Evolutionary conservation across 2,888 invertebrate species (phyloP), one percentile per base, ranked within the genome.

Genomic region (Archips crataeganus): DNA sequence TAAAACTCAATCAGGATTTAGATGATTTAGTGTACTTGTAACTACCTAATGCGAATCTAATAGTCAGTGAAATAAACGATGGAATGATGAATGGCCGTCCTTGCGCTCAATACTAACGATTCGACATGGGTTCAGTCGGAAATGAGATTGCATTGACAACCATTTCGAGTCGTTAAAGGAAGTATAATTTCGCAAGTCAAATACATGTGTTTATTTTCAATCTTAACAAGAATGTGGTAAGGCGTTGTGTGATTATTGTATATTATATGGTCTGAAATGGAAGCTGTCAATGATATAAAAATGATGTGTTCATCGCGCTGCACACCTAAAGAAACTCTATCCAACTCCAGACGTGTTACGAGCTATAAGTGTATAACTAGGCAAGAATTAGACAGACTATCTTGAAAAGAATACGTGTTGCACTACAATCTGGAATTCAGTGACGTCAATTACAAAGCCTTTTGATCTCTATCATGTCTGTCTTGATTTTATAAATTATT

Each of bases 101-200:
- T 73, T 69, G 73, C 54, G 23, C 54, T 62, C 68, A 49, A 39
- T 64, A 42, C 63, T 63, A 32, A 51, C 69, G 42, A 73, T 73
- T 69, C 49, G 73, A 73, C 69, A 73, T 59, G 73, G 69, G 63
- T 64, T 64, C 59, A 49, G 63, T 51, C 42, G 63, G 39, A 63
- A 64, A 69, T 10, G 54, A 49, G 39, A 39, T 49, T 45, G 15
- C 34, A 32, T 36, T 36, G 51, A 64, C 49, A 64, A 23, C 57
- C 57, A 57, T 57, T 57, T 32, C 32, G 57, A 32, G 57, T 4
- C 57, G 9, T 57, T 32, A 32, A 32, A 32, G 57, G 32, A n/a
- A 49, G 10, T 11, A 32, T 2, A 10, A 11, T 32, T 42, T 45
- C 13, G 11, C 62, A 32, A 45, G 62, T 62, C 62, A 11, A 62